Evolutionary conservation across 2,797 vertebrate species (phyloP).

Genomic region (Hoplostethus atlanticus): DNA sequence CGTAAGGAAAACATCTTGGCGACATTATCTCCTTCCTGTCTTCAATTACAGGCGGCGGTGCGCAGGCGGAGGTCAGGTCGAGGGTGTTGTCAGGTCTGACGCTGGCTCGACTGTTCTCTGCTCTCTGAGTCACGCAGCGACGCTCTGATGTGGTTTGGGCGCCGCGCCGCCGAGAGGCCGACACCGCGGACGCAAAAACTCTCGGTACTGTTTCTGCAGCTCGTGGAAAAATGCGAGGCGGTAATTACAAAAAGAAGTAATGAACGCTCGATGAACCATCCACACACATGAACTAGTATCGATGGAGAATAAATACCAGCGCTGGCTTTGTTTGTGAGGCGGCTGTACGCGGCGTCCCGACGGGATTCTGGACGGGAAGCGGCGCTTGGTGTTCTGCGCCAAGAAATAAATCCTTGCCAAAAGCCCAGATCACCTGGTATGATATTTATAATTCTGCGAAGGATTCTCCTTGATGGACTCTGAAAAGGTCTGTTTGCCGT

Average conservation of each 20-base stretch:
- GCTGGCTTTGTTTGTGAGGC: constrained; percentile 45
- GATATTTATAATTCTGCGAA: constrained; percentile 51
- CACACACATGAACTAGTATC: constrained; percentile 47
- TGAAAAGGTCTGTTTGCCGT: constrained; percentile 37
- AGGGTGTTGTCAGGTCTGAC: constrained; percentile 43
- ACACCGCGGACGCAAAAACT: neutral
- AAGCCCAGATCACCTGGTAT: constrained; percentile 51
- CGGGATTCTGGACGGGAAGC: constrained; percentile 45
- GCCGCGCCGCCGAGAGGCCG: constrained; percentile 8
- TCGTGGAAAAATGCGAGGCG: constrained; percentile 25
- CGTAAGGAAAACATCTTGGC: constrained; percentile 59
- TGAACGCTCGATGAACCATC: neutral
- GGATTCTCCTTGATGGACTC: constrained; percentile 33
- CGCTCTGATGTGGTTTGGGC: constrained; percentile 56
- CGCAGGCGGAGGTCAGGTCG: constrained; percentile 39
- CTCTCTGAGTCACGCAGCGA: constrained; percentile 35
- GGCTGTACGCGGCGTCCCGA: neutral
- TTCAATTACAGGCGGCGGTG: constrained; percentile 59
- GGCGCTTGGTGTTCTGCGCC: constrained; percentile 39
- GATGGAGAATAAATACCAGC: constrained; percentile 55
- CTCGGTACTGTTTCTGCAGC: neutral
- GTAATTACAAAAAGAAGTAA: neutral
- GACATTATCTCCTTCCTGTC: constrained; percentile 72
- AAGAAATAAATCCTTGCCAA: constrained; percentile 55
- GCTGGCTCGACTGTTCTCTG: constrained; percentile 36